These are phyloP conservation scores for Drosophila formosana DNA, from an alignment of 2,888 invertebrate genomes.

Conservation along the genomic window DNA sequence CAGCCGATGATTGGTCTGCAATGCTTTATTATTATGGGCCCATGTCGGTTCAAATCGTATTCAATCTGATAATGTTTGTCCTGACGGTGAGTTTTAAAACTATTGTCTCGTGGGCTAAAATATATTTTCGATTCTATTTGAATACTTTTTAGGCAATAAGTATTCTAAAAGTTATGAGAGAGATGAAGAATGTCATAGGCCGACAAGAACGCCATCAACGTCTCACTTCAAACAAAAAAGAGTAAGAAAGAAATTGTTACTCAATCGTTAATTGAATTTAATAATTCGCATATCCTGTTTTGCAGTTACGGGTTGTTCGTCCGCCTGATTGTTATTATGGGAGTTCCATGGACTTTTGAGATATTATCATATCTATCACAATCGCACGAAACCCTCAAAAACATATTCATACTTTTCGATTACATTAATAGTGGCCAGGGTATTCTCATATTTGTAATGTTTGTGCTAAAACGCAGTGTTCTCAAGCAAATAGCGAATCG, in stretches of 20 bases:
- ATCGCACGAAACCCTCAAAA: neutral
- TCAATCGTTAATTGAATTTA: neutral
- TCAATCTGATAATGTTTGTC: slow-evolving; percentile 78
- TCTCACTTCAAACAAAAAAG: slow-evolving; percentile 72
- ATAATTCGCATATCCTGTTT: neutral
- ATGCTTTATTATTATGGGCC: slow-evolving; percentile 81
- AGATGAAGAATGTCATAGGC: slow-evolving; percentile 63
- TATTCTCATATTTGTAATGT: slow-evolving; percentile 69
- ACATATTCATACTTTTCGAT: slow-evolving; percentile 34
- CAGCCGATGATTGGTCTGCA: slow-evolving; percentile 73
- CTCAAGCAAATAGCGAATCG: slow-evolving; percentile 49
- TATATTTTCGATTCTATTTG: neutral
- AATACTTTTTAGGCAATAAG: slow-evolving; percentile 50
- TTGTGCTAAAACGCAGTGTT: slow-evolving; percentile 70
- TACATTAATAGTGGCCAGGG: slow-evolving; percentile 65
- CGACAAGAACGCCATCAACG: slow-evolving; percentile 67
- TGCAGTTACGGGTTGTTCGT: slow-evolving; percentile 90
- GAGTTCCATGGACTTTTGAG: slow-evolving; percentile 93
- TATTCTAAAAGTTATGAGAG: slow-evolving; percentile 72
- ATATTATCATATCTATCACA: slow-evolving; percentile 88
- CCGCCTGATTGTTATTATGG: slow-evolving; percentile 94
- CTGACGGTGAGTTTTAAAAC: slow-evolving; percentile 54
- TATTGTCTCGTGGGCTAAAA: neutral
- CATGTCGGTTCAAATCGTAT: slow-evolving; percentile 76
- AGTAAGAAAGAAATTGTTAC: slow-evolving; percentile 54